These are phyloP conservation scores for Neodiprion lecontei DNA, from an alignment of 1,140 invertebrate species.

Conservation along the genomic window DNA sequence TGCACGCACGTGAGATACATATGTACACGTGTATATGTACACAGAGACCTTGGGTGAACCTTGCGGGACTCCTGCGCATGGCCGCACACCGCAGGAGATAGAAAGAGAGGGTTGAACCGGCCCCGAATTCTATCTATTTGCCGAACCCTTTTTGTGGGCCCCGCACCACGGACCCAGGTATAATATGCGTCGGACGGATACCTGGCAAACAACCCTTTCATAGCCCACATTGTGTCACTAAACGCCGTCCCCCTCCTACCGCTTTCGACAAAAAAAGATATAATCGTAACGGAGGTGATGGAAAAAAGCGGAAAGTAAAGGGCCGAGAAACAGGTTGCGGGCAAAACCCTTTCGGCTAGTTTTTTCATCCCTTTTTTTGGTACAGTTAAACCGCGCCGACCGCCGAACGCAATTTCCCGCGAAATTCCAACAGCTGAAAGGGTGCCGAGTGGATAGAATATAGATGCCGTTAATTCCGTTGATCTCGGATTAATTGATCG, in stretches of 20 bases:
- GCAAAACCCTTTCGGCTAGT: constrained; percentile 11
- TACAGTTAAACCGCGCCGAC: neutral
- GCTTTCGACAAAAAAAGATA: neutral
- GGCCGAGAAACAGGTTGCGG: constrained; percentile 37
- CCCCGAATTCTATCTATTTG: constrained; percentile 10
- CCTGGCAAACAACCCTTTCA: constrained; percentile 49
- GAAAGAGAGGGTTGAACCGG: neutral
- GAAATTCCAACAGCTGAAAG: neutral
- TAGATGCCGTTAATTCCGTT: neutral
- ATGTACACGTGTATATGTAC: neutral
- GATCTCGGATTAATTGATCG: neutral
- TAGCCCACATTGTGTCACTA: constrained; percentile 39
- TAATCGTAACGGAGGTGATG: neutral
- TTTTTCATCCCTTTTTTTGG: constrained; percentile 8
- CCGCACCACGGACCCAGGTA: constrained; percentile 9
- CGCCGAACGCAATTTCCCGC: neutral
- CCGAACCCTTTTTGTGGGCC: constrained; percentile 18
- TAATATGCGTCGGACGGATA: constrained; percentile 28
- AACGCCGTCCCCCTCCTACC: constrained; percentile 27
- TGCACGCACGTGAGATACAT: constrained; percentile 5
- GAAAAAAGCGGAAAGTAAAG: constrained; percentile 26
- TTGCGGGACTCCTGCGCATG: neutral
- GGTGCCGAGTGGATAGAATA: no score
- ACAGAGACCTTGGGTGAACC: neutral
- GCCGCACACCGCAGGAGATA: neutral